A percentile compares a stretch with the other conserved stretches of the same genome.
Conservation (phyloP, 2,113 vertebrate genomes). For the Mandrillus leucophaeus region DNA sequence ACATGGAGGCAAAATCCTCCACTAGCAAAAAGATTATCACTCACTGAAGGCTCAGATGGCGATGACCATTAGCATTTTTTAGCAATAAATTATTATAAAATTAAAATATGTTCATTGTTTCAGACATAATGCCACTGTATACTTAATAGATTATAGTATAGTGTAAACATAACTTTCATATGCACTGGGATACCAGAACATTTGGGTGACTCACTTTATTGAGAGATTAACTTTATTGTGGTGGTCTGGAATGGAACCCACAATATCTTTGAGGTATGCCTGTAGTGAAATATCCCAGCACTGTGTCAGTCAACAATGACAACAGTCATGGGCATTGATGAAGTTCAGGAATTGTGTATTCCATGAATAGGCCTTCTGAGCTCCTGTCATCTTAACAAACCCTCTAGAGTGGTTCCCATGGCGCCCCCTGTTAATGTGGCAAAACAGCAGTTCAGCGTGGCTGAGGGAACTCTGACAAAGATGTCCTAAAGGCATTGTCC, state of each 20-base stretch:
- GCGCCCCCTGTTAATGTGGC: fast-evolving
- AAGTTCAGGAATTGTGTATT: not conserved
- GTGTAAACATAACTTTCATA: not conserved
- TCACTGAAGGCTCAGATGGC: not conserved
- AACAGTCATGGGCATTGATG: not conserved
- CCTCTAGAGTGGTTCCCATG: not conserved
- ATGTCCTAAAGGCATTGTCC: not conserved
- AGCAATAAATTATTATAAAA: not conserved
- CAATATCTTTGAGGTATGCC: not conserved
- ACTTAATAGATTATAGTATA: not conserved
- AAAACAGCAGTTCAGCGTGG: not conserved
- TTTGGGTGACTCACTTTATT: not conserved
- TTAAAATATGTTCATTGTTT: not conserved
- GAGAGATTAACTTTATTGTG: not conserved
- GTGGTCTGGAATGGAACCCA: not conserved
- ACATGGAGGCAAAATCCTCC: not conserved
- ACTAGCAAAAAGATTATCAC: not conserved
- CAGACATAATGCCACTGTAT: too few species aligned
- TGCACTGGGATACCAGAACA: not conserved
- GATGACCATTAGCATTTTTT: not conserved
- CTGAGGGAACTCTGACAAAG: not conserved
- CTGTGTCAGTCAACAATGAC: not conserved
- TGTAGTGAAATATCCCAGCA: not conserved
- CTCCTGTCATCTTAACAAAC: not conserved
- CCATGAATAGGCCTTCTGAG: not conserved